These are phyloP conservation scores for Ailuropoda melanoleuca DNA, from an alignment of 2,113 vertebrate species.

Conservation along the genomic window DNA sequence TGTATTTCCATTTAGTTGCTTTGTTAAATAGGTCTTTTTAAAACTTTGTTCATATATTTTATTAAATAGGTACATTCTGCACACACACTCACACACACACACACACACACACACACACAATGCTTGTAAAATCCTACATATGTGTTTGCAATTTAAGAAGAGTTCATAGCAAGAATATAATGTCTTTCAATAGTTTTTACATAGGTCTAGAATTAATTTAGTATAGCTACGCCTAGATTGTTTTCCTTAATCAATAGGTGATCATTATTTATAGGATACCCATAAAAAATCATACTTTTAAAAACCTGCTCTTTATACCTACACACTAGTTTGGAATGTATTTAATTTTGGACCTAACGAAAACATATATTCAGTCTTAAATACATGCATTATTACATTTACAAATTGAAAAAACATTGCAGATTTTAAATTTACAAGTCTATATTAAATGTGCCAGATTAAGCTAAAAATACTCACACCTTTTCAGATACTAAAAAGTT, in stretches of 20 bases:
- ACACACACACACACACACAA: neutral
- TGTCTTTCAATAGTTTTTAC: neutral
- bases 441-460: neutral
- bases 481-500: neutral
- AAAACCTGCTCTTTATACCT: neutral
- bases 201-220: neutral
- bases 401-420: conserved; percentile 18
- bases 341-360: neutral
- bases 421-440: conserved; percentile 29
- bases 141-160: neutral
- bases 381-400: neutral
- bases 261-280: neutral
- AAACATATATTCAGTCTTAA: neutral
- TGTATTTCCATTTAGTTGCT: neutral
- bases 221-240: neutral
- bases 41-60: neutral
- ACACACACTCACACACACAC: neutral
- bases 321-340: neutral
- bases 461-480: neutral
- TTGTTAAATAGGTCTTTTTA: neutral
- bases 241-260: neutral
- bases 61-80: neutral
- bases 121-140: neutral
- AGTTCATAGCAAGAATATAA: neutral
- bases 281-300: neutral